These are phyloP conservation scores for Tetraneura akinire DNA, from an alignment of 1,140 invertebrate genomes.

Conservation along the genomic window DNA sequence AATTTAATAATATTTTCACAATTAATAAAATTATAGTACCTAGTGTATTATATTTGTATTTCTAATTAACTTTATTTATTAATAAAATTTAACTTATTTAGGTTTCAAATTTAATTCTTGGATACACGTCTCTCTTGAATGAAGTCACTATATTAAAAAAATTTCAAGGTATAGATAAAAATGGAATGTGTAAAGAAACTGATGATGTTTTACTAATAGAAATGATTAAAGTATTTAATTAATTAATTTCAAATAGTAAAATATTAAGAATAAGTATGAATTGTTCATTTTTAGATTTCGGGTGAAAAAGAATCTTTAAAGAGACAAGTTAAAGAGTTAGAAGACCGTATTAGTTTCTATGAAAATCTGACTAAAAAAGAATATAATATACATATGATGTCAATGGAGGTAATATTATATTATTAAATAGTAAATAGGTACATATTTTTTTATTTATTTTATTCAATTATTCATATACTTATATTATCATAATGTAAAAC, in stretches of 20 bases:
- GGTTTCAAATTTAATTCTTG: slow-evolving; percentile 57
- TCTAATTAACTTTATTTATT: background rate
- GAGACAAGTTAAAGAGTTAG: slow-evolving; percentile 57
- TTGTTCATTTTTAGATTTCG: slow-evolving; percentile 55
- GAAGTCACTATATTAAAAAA: slow-evolving; percentile 57
- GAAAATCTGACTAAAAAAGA: slow-evolving; percentile 6
- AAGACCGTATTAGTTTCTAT: slow-evolving; percentile 55
- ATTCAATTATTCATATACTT: too few relatives aligned
- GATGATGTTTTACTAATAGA: slow-evolving; percentile 23
- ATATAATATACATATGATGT: slow-evolving; percentile 6
- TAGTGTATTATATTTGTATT: too few relatives aligned
- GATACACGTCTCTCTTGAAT: slow-evolving; percentile 56
- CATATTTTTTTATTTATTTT: background rate
- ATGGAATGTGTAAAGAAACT: slow-evolving; percentile 32
- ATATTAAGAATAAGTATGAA: background rate
- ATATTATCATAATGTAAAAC: too few relatives aligned
- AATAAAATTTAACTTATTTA: slow-evolving; percentile 50
- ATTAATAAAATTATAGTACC: too few relatives aligned
- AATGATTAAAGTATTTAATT: slow-evolving; percentile 43
- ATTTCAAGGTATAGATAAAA: slow-evolving; percentile 52
- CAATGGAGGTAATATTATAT: slow-evolving; percentile 30
- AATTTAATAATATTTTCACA: too few relatives aligned
- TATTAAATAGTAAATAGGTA: background rate
- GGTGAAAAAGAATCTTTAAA: slow-evolving; percentile 58
- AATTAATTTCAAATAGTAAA: background rate